phyloP scores from a whole-genome alignment of 2,113 vertebrate species.

The Puma concolor region DNA sequence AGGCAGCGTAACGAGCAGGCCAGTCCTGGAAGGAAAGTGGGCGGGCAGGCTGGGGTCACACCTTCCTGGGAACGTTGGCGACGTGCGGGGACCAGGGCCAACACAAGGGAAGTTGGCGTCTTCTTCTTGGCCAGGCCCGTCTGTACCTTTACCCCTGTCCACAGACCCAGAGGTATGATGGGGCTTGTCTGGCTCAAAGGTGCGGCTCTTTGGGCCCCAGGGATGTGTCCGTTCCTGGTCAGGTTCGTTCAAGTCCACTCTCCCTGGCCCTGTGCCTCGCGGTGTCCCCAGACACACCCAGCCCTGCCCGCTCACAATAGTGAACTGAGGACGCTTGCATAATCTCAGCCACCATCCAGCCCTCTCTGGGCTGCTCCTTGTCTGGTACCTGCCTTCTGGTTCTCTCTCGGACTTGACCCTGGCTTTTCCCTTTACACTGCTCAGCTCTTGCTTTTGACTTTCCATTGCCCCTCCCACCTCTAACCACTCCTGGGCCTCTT shows the following conservation, averaged over 20 bases:
- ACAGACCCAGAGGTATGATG: accelerated
- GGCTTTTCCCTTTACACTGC: background rate
- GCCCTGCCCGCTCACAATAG: background rate
- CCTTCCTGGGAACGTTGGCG: background rate
- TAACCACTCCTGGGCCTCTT: background rate
- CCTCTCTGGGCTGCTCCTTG: too few relatives aligned
- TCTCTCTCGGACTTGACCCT: background rate
- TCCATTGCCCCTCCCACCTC: too few relatives aligned
- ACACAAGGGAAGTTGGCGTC: background rate
- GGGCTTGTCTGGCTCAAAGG: background rate
- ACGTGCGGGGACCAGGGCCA: accelerated
- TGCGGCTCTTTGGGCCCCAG: background rate
- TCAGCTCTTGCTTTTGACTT: background rate
- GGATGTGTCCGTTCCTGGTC: background rate
- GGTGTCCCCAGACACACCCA: background rate
- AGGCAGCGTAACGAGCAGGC: background rate
- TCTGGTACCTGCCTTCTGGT: background rate
- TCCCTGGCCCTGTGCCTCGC: background rate
- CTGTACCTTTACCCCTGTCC: background rate
- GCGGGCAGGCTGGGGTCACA: accelerated
- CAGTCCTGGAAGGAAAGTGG: background rate
- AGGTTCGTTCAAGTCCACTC: background rate
- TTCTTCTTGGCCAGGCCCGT: background rate
- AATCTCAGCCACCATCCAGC: background rate
- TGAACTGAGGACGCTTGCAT: accelerated